Conservation (phyloP, 2,888 invertebrate species). For the Coenonympha glycerion region DNA sequence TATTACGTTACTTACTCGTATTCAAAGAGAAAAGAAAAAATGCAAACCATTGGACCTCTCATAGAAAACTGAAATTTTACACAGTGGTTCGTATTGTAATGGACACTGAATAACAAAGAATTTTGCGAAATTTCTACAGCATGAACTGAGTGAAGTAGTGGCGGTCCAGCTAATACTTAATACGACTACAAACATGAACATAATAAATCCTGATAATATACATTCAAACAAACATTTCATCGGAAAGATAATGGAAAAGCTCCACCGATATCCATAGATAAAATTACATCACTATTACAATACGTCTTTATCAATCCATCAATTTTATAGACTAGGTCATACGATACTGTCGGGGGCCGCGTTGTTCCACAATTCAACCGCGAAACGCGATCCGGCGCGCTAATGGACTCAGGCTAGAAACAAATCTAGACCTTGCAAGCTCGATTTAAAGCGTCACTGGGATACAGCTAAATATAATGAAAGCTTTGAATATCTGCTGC, state of each 20-base stretch:
- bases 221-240: not conserved
- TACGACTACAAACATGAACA: too few species aligned
- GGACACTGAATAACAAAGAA: too few species aligned
- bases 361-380: constrained; percentile 67
- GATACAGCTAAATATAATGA: constrained; percentile 7
- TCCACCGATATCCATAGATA: not conserved
- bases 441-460: not conserved
- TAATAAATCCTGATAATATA: not conserved
- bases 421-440: constrained; percentile 16
- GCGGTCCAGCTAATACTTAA: too few species aligned
- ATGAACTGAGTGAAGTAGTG: too few species aligned
- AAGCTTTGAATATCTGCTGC: not conserved
- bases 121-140: too few species aligned
- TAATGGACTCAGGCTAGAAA: constrained; percentile 46
- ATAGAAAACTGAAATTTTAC: too few species aligned
- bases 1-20: too few species aligned
- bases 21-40: too few species aligned
- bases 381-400: constrained; percentile 52
- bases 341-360: constrained; percentile 51
- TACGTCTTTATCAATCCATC: constrained; percentile 16
- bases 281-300: not conserved
- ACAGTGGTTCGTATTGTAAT: too few species aligned
- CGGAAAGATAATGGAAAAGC: not conserved
- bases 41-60: too few species aligned
- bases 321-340: constrained; percentile 27